Evolutionary conservation across 1,140 invertebrate species (phyloP).

Genomic region (Drosophila lini): DNA sequence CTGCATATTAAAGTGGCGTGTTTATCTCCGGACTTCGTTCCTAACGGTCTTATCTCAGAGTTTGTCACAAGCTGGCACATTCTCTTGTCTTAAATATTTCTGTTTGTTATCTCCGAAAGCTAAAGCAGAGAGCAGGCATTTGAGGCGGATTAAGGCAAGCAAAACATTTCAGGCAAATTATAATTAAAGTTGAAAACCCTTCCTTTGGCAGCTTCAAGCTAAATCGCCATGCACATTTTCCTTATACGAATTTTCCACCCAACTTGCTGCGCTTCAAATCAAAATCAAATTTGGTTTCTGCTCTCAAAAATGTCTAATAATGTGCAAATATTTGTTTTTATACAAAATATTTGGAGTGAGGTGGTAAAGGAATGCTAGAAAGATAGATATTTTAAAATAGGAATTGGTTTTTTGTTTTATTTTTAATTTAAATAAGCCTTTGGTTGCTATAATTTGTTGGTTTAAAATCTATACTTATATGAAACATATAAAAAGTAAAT

Average conservation of each 20-base stretch:
- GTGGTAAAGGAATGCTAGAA: neutral
- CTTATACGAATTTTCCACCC: slow-evolving; percentile 10
- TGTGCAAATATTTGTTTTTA: neutral
- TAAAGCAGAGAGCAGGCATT: slow-evolving; percentile 9
- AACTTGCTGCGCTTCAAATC: slow-evolving; percentile 19
- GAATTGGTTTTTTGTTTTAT: neutral
- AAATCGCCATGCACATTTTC: slow-evolving; percentile 12
- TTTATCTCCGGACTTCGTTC: slow-evolving; percentile 21
- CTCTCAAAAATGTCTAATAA: slow-evolving; percentile 1
- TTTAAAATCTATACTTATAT: no score
- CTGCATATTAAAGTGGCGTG: slow-evolving; percentile 2
- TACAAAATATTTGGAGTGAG: neutral
- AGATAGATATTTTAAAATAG: neutral
- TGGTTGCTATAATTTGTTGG: no score
- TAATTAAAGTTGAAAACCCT: slow-evolving; percentile 28
- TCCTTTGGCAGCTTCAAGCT: slow-evolving; percentile 18
- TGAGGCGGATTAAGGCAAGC: slow-evolving; percentile 28
- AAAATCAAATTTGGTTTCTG: slow-evolving; percentile 10
- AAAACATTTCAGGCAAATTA: slow-evolving; percentile 36
- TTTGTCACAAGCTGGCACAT: slow-evolving; percentile 12
- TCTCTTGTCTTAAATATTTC: slow-evolving; percentile 33
- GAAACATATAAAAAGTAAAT: no score
- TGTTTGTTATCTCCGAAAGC: slow-evolving; percentile 28
- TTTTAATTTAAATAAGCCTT: neutral
- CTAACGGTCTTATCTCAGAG: slow-evolving; percentile 23